phyloP scores from a whole-genome alignment of 2,113 vertebrate species.

The Ovibos moschatus region DNA sequence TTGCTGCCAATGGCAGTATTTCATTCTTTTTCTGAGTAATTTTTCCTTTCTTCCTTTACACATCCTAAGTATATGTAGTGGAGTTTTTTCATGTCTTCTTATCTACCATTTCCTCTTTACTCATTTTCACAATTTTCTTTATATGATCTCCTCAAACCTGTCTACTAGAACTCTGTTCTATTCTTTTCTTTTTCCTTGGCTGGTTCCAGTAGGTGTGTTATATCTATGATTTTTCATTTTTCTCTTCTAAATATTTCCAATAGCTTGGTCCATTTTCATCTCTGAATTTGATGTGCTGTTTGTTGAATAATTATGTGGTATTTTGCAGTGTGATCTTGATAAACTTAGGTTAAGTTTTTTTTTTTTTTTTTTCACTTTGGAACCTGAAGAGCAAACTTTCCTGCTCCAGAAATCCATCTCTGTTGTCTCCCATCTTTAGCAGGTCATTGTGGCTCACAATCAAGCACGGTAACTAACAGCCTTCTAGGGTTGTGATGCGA shows the following conservation, averaged over 20 bases:
- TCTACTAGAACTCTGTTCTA: neutral
- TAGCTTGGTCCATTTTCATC: neutral
- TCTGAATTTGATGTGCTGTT: neutral
- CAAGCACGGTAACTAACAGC: neutral
- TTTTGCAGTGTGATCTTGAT: neutral
- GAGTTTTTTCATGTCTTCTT: neutral
- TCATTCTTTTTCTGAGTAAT: neutral
- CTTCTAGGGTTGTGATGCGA: accelerated
- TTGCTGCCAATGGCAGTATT: neutral
- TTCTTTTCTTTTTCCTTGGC: neutral
- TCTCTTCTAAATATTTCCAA: neutral
- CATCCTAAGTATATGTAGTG: neutral
- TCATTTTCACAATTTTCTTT: neutral
- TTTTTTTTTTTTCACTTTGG: neutral
- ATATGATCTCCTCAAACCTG: neutral
- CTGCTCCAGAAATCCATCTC: neutral
- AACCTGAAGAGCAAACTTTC: neutral
- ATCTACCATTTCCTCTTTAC: neutral
- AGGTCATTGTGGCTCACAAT: neutral
- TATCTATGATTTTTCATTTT: neutral
- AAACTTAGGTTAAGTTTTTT: neutral
- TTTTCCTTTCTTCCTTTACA: neutral
- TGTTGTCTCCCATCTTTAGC: neutral
- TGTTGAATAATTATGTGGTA: neutral
- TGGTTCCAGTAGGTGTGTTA: neutral